Conservation (phyloP, 2,797 vertebrate species). For the Chrosomus eos region DNA sequence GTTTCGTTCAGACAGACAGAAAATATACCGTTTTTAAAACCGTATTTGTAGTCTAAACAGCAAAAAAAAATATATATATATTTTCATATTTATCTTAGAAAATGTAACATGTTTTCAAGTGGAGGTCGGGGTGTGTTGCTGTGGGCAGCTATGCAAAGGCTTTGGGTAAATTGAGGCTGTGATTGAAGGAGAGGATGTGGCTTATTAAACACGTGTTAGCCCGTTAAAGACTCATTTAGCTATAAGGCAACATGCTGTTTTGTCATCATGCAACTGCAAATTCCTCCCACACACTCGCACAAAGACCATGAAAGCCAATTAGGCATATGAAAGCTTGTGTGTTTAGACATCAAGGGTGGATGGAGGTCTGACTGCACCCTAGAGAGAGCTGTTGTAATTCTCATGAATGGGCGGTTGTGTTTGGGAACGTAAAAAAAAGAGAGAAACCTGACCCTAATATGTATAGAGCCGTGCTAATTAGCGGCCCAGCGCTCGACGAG, state of each 20-base stretch:
- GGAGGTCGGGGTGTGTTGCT: background rate
- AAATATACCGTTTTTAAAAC: background rate
- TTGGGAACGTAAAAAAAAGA: background rate
- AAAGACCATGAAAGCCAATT: conserved; percentile 57
- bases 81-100: background rate
- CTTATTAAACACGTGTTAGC: conserved; percentile 64
- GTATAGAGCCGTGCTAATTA: conserved; percentile 33
- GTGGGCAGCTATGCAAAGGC: background rate
- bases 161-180: conserved; percentile 30
- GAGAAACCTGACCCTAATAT: conserved; percentile 43
- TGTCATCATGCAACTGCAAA: conserved; percentile 32
- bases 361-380: conserved; percentile 22
- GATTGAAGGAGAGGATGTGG: conserved; percentile 49
- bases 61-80: background rate
- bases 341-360: conserved; percentile 8
- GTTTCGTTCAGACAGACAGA: background rate
- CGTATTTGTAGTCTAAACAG: background rate
- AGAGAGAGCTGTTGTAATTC: conserved; percentile 28
- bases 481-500: background rate
- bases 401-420: background rate
- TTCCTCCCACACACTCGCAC: conserved; percentile 34
- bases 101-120: background rate
- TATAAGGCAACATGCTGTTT: conserved; percentile 62
- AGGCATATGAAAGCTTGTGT: conserved; percentile 17
- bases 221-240: conserved; percentile 61